Base-by-base conservation (phyloP, 1,140 invertebrate genomes). In the Oppia nitens region DNA sequence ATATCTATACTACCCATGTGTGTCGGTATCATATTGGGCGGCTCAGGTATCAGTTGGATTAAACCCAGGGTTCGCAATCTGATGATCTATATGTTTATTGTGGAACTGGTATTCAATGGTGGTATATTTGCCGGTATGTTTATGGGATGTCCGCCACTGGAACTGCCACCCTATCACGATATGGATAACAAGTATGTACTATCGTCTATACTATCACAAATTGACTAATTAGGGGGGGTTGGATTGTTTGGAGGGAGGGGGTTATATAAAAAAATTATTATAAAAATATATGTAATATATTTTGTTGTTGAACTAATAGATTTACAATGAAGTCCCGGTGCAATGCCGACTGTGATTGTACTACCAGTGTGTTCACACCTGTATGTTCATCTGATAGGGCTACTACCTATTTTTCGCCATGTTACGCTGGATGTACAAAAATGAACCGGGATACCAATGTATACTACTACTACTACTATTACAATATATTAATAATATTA, bases 391-490 rank as follows among this genome's bases (percentile, higher is more conserved):
- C 73, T n/a, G 84, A 89, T 68, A 79, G 79, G 0, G 78, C 72
- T 66, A 90, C 85, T 11, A 61, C 61, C 1, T 92, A 90, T 69
- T 83, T 86, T 68, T 89, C 86, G 45, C 82, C 87, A 25, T 93
- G 88, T 70, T 84, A 88, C 69, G 87, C 87, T 32, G 88, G 87
- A 26, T 93, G 89, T 67, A 60, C 12, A 27, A 21, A 11, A 9
- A n/a, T 32, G 11, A 25, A 56, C 26, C 3, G 12, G 21, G 9
- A n/a, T 17, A 56, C 27, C 26, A 32, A 26, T 24, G 55, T 56
- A 56, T n/a, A n/a, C n/a, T n/a, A n/a, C n/a, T n/a, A n/a, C n/a
- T n/a, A n/a, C n/a, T n/a, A n/a, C n/a, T n/a, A n/a, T n/a, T n/a
- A n/a, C n/a, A n/a, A n/a, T n/a, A n/a, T n/a, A n/a, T n/a, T n/a